Base-by-base conservation (phyloP, 2,888 invertebrate genomes). In the Tetrapedia diversipes region DNA sequence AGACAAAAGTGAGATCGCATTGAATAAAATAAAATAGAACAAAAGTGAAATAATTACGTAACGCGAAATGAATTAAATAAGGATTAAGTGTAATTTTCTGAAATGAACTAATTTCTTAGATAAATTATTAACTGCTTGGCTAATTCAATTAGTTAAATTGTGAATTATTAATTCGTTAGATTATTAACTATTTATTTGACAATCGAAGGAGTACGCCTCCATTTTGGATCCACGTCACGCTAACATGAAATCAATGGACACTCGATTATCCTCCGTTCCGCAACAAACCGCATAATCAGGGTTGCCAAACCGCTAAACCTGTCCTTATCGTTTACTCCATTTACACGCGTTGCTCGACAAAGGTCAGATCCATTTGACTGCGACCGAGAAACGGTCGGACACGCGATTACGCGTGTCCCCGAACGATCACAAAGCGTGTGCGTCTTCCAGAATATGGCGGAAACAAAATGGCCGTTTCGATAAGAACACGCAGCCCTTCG, bases 391-490 rank as follows among this genome's bases (percentile, higher is more conserved):
- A 68, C n/a, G n/a, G n/a, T 73, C 67, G 61, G 60, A 74, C 79
- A 78, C 76, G 79, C 84, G 71, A 51, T 27, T 79, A 81, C 71
- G 83, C 82, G 83, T 83, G 83, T 73, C 69, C 53, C 19, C 54
- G 39, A 61, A 54, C 61, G 81, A 81, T 83, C 79, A 83, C 43
- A 19, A 45, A 51, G 51, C 71, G 76, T 77, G 83, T 77, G 79
- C 81, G 70, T 77, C 74, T 81, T 69, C 57, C 45, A 53, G 68
- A 43, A 49, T 66, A 70, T 7, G 54, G 51, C 61, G 47, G 56
- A 60, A 57, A 79, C 69, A 75, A 79, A 71, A 47, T 54, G 70
- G 75, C 59, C 67, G 72, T 74, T 81, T 79, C 70, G 79, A 27
- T 51, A 65, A 60, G 60, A 59, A 72, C 68, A 77, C 67, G 43